phyloP scores from a whole-genome alignment of 2,113 vertebrate species.

The Thamnophis sirtalis region DNA sequence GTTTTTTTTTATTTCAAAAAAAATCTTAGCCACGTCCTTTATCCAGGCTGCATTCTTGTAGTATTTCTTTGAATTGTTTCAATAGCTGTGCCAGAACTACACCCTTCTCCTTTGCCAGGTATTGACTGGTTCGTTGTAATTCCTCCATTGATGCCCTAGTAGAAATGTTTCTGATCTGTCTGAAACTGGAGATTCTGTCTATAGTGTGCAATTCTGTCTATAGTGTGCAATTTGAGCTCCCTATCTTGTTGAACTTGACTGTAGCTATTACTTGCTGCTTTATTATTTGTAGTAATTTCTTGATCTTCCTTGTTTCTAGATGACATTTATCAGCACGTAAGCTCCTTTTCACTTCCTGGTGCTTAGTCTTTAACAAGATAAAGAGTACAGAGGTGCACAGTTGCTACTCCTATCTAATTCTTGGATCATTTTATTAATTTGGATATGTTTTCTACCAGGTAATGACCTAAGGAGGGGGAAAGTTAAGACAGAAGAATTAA shows the following conservation, averaged over 20 bases:
- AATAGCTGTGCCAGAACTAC: too few relatives aligned
- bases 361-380: background rate
- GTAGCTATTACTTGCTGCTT: background rate
- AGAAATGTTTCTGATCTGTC: background rate
- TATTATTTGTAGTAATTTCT: background rate
- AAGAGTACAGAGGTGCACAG: background rate
- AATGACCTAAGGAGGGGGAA: background rate
- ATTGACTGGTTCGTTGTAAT: too few relatives aligned
- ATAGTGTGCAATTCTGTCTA: too few relatives aligned
- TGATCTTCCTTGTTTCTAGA: background rate
- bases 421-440: background rate
- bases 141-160: too few relatives aligned
- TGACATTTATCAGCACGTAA: background rate
- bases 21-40: too few relatives aligned
- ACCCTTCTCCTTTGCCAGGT: too few relatives aligned
- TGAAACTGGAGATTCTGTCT: background rate
- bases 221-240: background rate
- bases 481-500: background rate
- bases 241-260: background rate
- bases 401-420: background rate
- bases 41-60: too few relatives aligned
- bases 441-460: background rate
- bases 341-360: background rate
- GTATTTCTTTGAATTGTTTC: too few relatives aligned
- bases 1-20: too few relatives aligned